phyloP scores from a whole-genome alignment of 1,140 invertebrate genomes.

The Diplogasteroides magnus region DNA sequence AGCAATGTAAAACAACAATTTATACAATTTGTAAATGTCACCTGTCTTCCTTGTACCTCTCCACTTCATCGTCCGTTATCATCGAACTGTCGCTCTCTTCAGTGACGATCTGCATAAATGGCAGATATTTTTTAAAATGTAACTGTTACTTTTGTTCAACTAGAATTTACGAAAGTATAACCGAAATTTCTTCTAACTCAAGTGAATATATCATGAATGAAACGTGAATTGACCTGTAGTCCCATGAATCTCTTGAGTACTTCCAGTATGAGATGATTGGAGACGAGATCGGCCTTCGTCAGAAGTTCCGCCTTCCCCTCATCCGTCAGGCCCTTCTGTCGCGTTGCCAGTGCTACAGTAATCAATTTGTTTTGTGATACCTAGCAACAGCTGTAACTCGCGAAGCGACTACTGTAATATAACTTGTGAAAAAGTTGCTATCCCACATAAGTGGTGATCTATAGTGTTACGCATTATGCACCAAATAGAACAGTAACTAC shows the following conservation, averaged over 20 bases:
- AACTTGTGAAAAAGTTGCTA: too few relatives aligned
- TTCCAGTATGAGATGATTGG: slow-evolving; percentile 49
- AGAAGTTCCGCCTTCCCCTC: slow-evolving; percentile 50
- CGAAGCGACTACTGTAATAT: too few relatives aligned
- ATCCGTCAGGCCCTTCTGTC: slow-evolving; percentile 44
- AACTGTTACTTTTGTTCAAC: too few relatives aligned
- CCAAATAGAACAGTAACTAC: too few relatives aligned
- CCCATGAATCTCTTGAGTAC: slow-evolving; percentile 43
- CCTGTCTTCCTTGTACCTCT: slow-evolving; percentile 40
- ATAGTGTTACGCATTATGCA: too few relatives aligned
- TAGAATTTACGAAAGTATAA: too few relatives aligned
- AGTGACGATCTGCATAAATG: slow-evolving; percentile 45
- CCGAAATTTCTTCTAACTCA: too few relatives aligned
- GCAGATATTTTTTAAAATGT: too few relatives aligned
- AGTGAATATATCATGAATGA: background rate
- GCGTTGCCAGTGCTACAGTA: slow-evolving; percentile 29
- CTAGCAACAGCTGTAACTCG: background rate
- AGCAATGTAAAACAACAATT: too few relatives aligned
- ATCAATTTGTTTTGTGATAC: background rate
- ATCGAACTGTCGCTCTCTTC: slow-evolving; percentile 46
- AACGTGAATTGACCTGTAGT: slow-evolving; percentile 28
- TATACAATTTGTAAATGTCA: background rate
- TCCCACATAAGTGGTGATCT: too few relatives aligned
- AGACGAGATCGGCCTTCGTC: slow-evolving; percentile 51
- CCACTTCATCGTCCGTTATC: slow-evolving; percentile 35